These are phyloP conservation scores for Erynnis tages DNA, from an alignment of 2,888 invertebrate genomes.

Conservation along the genomic window DNA sequence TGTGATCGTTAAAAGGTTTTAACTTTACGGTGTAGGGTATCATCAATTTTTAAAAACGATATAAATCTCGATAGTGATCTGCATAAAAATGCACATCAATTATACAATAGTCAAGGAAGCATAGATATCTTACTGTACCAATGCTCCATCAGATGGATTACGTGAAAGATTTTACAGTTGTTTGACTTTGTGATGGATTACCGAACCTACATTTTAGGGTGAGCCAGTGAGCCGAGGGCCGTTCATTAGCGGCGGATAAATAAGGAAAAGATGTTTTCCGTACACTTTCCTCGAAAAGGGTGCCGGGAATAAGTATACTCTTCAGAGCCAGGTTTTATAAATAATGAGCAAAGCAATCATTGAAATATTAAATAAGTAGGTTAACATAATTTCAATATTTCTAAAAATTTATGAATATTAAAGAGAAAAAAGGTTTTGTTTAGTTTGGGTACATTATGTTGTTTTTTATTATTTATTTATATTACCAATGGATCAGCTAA, in stretches of 20 bases:
- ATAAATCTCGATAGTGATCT: not conserved
- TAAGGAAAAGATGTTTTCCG: conserved; percentile 31
- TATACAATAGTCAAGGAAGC: not conserved
- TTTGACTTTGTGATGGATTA: conserved; percentile 56
- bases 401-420: too few relatives aligned
- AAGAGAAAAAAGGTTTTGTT: too few relatives aligned
- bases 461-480: too few relatives aligned
- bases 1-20: conserved; percentile 42
- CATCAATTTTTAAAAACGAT: not conserved
- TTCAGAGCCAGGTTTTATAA: not conserved
- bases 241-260: conserved; percentile 40
- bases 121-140: conserved; percentile 7
- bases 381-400: too few relatives aligned
- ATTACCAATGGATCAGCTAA: too few relatives aligned
- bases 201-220: conserved; percentile 36
- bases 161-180: conserved; percentile 51
- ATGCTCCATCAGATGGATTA: conserved; percentile 42
- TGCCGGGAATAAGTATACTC: not conserved
- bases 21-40: not conserved
- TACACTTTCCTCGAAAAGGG: not conserved
- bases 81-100: conserved; percentile 13
- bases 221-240: conserved; percentile 27
- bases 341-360: too few relatives aligned
- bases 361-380: too few relatives aligned
- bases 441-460: too few relatives aligned